phyloP scores from a whole-genome alignment of 2,797 vertebrate species.

The Sebastiscus albofasciatus region DNA sequence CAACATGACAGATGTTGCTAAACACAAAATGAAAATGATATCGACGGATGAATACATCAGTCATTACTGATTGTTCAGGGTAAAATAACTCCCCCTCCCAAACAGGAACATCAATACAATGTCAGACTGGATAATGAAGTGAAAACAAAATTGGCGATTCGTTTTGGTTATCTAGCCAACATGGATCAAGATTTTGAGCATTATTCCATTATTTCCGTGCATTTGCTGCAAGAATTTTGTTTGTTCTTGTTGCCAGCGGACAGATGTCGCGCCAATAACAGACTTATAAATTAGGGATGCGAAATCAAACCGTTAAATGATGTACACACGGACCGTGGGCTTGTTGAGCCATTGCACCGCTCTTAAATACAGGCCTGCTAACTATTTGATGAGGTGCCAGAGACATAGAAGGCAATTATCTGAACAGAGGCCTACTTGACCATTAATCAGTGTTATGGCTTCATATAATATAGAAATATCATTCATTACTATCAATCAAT shows the following conservation, averaged over 20 bases:
- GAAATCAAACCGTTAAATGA: too few relatives aligned
- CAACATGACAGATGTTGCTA: not conserved
- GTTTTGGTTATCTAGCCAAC: not conserved
- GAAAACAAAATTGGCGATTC: not conserved
- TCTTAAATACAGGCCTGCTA: too few relatives aligned
- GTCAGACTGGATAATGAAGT: not conserved
- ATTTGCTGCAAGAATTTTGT: not conserved
- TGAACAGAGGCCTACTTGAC: too few relatives aligned
- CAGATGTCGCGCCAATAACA: not conserved
- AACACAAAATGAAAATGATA: not conserved
- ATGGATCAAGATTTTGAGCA: not conserved
- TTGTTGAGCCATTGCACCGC: too few relatives aligned
- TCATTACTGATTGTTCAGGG: not conserved
- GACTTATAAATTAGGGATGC: not conserved
- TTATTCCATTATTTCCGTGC: not conserved
- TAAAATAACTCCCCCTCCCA: not conserved
- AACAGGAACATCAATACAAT: not conserved
- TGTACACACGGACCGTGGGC: too few relatives aligned
- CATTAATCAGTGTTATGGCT: too few relatives aligned
- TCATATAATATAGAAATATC: too few relatives aligned
- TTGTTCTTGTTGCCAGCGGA: not conserved
- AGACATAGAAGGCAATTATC: too few relatives aligned
- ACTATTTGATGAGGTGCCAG: too few relatives aligned
- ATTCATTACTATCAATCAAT: too few relatives aligned
- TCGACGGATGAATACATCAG: rapidly evolving